Conservation (phyloP, 2,113 vertebrate species). For the Microcebus jonahi region DNA sequence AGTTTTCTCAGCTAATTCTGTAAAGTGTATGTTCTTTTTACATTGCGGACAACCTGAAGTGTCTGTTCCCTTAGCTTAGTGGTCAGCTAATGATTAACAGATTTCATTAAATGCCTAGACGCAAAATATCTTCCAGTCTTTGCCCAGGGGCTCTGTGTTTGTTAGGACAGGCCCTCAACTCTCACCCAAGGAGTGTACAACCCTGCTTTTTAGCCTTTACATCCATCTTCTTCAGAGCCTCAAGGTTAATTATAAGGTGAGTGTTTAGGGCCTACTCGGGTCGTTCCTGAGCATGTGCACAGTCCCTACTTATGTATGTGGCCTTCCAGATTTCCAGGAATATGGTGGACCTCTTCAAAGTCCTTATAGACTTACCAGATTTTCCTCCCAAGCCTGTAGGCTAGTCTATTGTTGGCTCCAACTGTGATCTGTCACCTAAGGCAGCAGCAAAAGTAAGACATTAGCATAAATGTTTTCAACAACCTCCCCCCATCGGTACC, state of each 20-base stretch:
- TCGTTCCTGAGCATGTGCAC: background rate
- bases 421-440: background rate
- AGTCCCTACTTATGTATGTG: background rate
- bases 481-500: no score
- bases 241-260: background rate
- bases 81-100: background rate
- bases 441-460: background rate
- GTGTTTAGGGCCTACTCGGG: background rate
- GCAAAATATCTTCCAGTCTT: background rate
- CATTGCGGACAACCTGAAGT: background rate
- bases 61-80: background rate
- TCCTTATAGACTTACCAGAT: background rate
- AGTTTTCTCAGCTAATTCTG: background rate
- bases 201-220: background rate
- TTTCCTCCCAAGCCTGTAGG: background rate
- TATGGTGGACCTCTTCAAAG: background rate
- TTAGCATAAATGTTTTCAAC: background rate
- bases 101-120: constrained; percentile 27
- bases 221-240: background rate
- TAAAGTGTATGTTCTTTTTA: background rate
- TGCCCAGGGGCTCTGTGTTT: background rate
- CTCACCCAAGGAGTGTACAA: background rate
- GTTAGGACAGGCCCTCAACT: background rate
- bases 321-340: background rate
- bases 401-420: background rate